Conservation (phyloP, 2,888 invertebrate genomes). For the Silvanus unidentatus region DNA sequence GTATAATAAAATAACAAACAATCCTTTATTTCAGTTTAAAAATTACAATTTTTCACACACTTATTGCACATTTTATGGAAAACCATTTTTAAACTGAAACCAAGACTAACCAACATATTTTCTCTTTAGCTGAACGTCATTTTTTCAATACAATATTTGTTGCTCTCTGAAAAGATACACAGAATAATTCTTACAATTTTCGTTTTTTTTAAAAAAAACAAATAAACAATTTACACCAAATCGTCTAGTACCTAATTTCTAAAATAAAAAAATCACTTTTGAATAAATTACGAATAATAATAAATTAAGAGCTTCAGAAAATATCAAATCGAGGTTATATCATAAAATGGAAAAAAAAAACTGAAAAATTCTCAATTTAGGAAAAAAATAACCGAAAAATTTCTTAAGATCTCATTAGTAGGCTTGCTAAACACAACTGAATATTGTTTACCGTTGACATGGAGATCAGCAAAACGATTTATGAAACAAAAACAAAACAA, state of each 20-base stretch:
- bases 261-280: constrained; percentile 34
- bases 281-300: constrained; percentile 16
- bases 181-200: too few relatives aligned
- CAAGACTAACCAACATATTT: constrained; percentile 8
- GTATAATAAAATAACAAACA: constrained; percentile 20
- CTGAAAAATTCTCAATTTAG: too few relatives aligned
- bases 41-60: constrained; percentile 3
- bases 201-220: constrained; percentile 18
- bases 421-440: too few relatives aligned
- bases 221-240: constrained; percentile 35
- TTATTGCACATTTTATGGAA: constrained; percentile 24
- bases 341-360: too few relatives aligned
- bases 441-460: too few relatives aligned
- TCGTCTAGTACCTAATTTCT: constrained; percentile 38
- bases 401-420: too few relatives aligned
- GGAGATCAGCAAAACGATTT: too few relatives aligned
- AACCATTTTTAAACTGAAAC: constrained; percentile 27
- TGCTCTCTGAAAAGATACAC: background rate
- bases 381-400: too few relatives aligned
- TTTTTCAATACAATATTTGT: constrained; percentile 6
- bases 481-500: constrained; percentile 16
- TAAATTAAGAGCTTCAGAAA: too few relatives aligned
- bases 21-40: constrained; percentile 27
- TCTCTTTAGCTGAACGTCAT: constrained; percentile 1
- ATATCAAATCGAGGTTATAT: too few relatives aligned